Conservation (phyloP, 1,140 invertebrate genomes). For the Leptinotarsa lineolata region DNA sequence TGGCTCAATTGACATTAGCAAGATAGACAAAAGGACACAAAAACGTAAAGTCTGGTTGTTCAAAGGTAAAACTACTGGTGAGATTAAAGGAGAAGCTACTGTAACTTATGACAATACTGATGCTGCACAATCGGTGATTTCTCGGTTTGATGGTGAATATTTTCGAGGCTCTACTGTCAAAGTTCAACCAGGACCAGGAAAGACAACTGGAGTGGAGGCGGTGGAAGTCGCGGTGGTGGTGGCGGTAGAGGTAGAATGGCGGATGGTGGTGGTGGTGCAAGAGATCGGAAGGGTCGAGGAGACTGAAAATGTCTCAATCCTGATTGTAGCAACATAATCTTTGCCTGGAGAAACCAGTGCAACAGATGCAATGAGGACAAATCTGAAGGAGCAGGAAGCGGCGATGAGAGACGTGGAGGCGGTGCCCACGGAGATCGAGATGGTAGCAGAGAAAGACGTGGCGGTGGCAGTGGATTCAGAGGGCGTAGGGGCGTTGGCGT, state of each 20-base stretch:
- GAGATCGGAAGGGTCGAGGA: constrained; percentile 76
- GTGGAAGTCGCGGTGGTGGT: constrained; percentile 66
- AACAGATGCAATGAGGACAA: no score
- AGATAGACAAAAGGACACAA: constrained; percentile 92
- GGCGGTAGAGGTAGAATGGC: constrained; percentile 59
- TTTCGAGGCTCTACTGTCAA: constrained; percentile 87
- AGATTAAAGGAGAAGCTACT: constrained; percentile 95
- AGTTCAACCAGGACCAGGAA: constrained; percentile 90
- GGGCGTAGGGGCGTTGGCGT: constrained; percentile 57
- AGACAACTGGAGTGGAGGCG: constrained; percentile 74
- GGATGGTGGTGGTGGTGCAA: constrained; percentile 72
- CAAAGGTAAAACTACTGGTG: constrained; percentile 91
- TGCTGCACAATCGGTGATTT: constrained; percentile 91
- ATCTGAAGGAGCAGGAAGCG: constrained; percentile 62
- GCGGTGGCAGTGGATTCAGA: constrained; percentile 58
- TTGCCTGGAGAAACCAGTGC: no score
- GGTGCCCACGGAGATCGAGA: constrained; percentile 43
- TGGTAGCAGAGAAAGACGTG: constrained; percentile 51
- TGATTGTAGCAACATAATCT: no score
- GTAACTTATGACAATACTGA: constrained; percentile 96
- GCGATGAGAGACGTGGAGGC: constrained; percentile 57
- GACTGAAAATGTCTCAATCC: no score
- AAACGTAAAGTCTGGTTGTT: constrained; percentile 98
- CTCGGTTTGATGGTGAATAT: constrained; percentile 95
- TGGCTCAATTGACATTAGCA: constrained; percentile 96